phyloP scores from a whole-genome alignment of 2,888 invertebrate species.

The Latrodectus elegans region DNA sequence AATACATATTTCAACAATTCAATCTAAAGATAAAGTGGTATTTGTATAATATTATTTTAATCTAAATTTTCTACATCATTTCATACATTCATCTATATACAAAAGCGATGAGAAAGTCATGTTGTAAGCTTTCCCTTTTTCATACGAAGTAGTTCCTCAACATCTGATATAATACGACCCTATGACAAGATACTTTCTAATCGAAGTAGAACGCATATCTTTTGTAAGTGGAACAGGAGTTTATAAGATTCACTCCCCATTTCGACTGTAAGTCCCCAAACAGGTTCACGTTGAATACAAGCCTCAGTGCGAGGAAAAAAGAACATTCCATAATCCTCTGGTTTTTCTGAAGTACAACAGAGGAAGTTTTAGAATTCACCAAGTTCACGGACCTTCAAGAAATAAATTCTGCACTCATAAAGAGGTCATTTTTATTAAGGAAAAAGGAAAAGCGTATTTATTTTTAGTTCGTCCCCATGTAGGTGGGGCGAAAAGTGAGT shows the following conservation, averaged over 20 bases:
- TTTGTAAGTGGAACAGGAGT: conserved; percentile 50
- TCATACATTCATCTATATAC: too few species aligned
- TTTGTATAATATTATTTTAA: too few species aligned
- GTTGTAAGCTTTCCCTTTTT: too few species aligned
- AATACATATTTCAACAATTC: too few species aligned
- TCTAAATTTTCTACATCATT: too few species aligned
- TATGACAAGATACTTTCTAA: conserved; percentile 12
- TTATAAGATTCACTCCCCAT: conserved; percentile 13
- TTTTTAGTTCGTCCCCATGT: conserved; percentile 60
- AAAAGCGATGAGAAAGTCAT: too few species aligned
- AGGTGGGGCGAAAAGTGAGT: conserved; percentile 62
- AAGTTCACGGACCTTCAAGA: conserved; percentile 65
- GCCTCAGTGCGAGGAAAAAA: conserved; percentile 6
- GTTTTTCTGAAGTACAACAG: conserved; percentile 22
- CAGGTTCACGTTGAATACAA: conserved; percentile 21
- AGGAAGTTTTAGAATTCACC: conserved; percentile 43
- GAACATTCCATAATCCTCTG: conserved; percentile 10
- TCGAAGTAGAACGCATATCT: conserved; percentile 40
- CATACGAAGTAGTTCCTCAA: too few species aligned
- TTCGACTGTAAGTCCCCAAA: conserved; percentile 32
- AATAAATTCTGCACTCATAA: conserved; percentile 44
- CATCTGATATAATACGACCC: too few species aligned
- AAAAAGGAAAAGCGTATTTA: conserved; percentile 64
- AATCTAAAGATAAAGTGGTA: too few species aligned
- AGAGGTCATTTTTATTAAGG: conserved; percentile 64